These are phyloP conservation scores for Excalfactoria chinensis DNA, from an alignment of 2,113 vertebrate species.

Conservation along the genomic window DNA sequence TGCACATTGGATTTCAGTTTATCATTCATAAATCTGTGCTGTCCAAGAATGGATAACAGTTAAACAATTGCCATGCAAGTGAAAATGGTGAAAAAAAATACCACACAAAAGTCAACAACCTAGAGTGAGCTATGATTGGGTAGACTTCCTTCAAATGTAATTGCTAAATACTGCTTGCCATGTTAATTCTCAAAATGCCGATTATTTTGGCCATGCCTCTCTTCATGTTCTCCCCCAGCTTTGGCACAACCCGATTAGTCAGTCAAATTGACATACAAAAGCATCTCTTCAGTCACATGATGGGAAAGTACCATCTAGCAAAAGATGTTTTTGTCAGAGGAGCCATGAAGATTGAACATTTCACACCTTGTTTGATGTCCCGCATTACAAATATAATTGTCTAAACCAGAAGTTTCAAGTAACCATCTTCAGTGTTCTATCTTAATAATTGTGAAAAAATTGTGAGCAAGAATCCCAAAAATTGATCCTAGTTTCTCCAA, in stretches of 20 bases:
- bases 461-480: neutral
- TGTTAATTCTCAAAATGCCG: neutral
- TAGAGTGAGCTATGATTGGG: neutral
- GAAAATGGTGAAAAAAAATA: neutral
- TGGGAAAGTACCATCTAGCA: neutral
- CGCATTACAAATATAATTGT: neutral
- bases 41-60: neutral
- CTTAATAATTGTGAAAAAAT: neutral
- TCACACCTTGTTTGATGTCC: neutral
- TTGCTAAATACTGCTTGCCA: neutral
- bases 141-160: neutral
- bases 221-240: neutral
- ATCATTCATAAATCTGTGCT: no score
- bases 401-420: neutral
- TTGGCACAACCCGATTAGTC: neutral
- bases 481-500: neutral
- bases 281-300: neutral
- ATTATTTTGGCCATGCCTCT: neutral
- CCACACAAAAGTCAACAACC: neutral
- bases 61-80: neutral
- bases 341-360: neutral
- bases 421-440: neutral
- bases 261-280: neutral
- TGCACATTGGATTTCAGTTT: neutral
- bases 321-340: neutral